phyloP scores from a whole-genome alignment of 1,140 invertebrate genomes.

The Bombus sylvicola region DNA sequence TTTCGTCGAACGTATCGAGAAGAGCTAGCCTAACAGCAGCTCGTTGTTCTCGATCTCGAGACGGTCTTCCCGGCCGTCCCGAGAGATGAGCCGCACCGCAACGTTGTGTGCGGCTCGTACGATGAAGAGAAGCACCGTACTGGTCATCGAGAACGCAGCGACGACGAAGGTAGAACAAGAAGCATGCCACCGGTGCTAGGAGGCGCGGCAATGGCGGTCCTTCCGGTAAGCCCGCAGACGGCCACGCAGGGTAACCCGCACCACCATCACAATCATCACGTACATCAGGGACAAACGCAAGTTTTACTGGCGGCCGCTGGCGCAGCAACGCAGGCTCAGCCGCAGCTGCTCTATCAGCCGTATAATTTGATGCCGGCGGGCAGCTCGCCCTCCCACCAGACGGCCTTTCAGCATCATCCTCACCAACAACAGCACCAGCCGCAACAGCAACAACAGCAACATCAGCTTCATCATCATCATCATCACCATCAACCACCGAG shows the following conservation, averaged over 20 bases:
- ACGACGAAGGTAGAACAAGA: conserved; percentile 34
- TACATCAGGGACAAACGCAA: conserved; percentile 75
- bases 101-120: conserved; percentile 44
- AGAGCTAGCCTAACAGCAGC: background rate
- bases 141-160: conserved; percentile 34
- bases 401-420: conserved; percentile 65
- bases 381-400: conserved; percentile 67
- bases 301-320: conserved; percentile 66
- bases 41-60: conserved; percentile 14
- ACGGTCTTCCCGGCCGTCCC: conserved; percentile 37
- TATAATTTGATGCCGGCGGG: conserved; percentile 75
- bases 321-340: conserved; percentile 66
- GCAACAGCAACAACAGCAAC: conserved; percentile 42
- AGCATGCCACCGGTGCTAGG: conserved; percentile 82
- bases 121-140: conserved; percentile 47
- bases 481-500: conserved; percentile 68
- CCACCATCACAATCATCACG: conserved; percentile 68
- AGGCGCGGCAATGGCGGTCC: conserved; percentile 82
- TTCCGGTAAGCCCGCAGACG: conserved; percentile 82
- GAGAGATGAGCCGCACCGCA: conserved; percentile 57
- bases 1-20: no score
- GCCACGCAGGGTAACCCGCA: conserved; percentile 79
- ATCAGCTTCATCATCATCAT: conserved; percentile 48
- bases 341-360: conserved; percentile 79
- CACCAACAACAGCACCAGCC: conserved; percentile 55